Evolutionary conservation across 2,888 invertebrate genomes (phyloP), one percentile per base, ranked within the genome.

Genomic region (Elegia similella): DNA sequence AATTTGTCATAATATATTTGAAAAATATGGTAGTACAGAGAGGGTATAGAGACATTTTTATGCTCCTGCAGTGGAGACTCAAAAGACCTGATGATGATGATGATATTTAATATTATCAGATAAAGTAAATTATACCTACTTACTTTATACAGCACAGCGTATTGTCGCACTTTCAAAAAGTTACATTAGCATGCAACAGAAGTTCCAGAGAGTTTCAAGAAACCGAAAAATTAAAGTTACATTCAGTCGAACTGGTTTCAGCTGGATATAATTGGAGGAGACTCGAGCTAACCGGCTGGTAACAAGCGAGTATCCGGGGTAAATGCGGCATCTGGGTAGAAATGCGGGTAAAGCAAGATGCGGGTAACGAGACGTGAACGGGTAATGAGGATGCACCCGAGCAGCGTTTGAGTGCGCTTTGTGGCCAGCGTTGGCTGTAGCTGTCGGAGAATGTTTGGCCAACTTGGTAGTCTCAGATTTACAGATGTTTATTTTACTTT

Each of bases 261-360:
- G 77, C 78, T 79, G 78, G 78, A 81, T 75, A 83, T 90, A 90
- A 90, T 90, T 90, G 90, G 83, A 89, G 86, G 80, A 88, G 86
- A 80, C 86, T 88, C 82, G 69, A 88, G 78, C 75, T 84, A 89
- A 89, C 90, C 88, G 72, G 62, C 82, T 73, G 76, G 84, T 86
- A 86, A 87, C 86, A 85, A 81, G 86, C 86, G 80, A 72, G 73
- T 73, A 78, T 77, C 74, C 77, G 76, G 78, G 63, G 72, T 77
- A 80, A 77, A 74, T 75, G 75, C 68, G 50, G 23, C 62, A 68
- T 66, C 62, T 61, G 64, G 62, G 71, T 68, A 75, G 72, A 70
- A 60, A 57, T 60, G 70, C 69, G 75, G 69, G 69, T 79, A 84
- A 70, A 66, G 64, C 58, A 72, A 80, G 80, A 69, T 68, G 75